Percentiles rank a stretch among this genome's conserved stretches.
Evolutionary conservation across 2,113 vertebrate species (phyloP).

Genomic region (Stomatorhinus ivindoensis): DNA sequence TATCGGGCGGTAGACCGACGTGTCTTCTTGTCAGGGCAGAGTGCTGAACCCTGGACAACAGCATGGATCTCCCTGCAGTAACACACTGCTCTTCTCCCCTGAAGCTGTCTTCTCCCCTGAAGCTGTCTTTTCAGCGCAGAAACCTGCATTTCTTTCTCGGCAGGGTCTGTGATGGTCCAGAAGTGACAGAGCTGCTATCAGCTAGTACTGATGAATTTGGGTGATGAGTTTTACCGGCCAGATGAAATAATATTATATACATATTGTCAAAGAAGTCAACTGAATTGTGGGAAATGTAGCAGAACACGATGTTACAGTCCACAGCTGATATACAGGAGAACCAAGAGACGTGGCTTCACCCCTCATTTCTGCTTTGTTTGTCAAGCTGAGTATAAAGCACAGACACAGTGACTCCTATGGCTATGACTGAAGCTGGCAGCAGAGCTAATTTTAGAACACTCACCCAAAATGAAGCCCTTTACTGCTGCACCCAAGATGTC

Average conservation of each 20-base stretch:
- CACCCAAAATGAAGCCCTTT: neutral
- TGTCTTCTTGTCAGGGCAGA: neutral
- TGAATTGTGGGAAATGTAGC: neutral
- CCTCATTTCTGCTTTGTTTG: neutral
- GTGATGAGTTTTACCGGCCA: neutral
- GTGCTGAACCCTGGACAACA: neutral
- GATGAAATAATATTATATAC: neutral
- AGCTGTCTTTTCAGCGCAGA: neutral
- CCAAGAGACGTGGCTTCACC: neutral
- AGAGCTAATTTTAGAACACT: neutral
- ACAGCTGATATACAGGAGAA: neutral
- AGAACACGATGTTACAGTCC: neutral
- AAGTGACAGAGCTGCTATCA: neutral
- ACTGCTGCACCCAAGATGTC: neutral
- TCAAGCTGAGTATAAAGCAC: neutral
- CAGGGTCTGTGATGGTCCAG: neutral
- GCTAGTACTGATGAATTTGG: neutral
- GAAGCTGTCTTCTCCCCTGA: neutral
- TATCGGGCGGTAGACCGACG: neutral
- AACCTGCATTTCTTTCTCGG: neutral
- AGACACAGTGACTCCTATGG: neutral
- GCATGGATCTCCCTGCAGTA: neutral
- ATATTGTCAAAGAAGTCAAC: neutral
- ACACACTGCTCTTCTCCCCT: neutral
- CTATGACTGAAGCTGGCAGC: neutral